Evolutionary conservation across 2,113 vertebrate genomes (phyloP).

Genomic region (Tapirus terrestris): DNA sequence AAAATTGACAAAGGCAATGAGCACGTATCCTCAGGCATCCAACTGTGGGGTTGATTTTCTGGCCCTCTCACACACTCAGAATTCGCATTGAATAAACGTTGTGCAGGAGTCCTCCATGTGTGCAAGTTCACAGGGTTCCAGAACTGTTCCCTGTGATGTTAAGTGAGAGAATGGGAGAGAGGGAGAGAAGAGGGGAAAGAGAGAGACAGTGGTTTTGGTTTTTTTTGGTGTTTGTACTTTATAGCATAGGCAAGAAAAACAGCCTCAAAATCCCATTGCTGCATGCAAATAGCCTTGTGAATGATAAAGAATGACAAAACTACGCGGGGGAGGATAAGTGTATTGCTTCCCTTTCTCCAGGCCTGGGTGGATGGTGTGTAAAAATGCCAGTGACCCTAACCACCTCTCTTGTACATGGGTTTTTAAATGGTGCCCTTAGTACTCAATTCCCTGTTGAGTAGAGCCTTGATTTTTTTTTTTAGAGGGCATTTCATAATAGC

Average conservation of each 20-base stretch:
- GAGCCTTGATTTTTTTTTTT: conserved; percentile 69
- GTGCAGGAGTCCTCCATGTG: neutral
- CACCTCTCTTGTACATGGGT: conserved; percentile 53
- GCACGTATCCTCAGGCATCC: conserved; percentile 69
- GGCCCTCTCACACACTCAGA: conserved; percentile 63
- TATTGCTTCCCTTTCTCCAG: conserved; percentile 21
- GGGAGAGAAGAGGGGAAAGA: neutral
- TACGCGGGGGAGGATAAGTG: neutral
- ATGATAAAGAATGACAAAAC: neutral
- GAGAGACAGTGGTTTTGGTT: neutral
- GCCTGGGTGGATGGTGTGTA: neutral
- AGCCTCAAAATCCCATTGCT: neutral
- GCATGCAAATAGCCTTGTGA: neutral
- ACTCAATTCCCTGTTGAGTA: conserved; percentile 43
- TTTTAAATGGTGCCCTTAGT: conserved; percentile 71
- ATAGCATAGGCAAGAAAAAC: neutral
- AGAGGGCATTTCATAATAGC: conserved; percentile 76
- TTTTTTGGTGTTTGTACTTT: neutral
- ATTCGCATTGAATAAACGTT: conserved; percentile 55
- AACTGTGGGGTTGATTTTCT: conserved; percentile 73
- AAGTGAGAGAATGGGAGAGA: neutral
- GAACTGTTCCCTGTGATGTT: neutral
- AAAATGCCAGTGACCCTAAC: conserved; percentile 50
- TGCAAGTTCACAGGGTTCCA: neutral
- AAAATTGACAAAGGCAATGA: conserved; percentile 77